Percentiles rank a stretch among this genome's conserved stretches.
phyloP scores from a whole-genome alignment of 2,888 invertebrate genomes.

The Idaea dimidiata region DNA sequence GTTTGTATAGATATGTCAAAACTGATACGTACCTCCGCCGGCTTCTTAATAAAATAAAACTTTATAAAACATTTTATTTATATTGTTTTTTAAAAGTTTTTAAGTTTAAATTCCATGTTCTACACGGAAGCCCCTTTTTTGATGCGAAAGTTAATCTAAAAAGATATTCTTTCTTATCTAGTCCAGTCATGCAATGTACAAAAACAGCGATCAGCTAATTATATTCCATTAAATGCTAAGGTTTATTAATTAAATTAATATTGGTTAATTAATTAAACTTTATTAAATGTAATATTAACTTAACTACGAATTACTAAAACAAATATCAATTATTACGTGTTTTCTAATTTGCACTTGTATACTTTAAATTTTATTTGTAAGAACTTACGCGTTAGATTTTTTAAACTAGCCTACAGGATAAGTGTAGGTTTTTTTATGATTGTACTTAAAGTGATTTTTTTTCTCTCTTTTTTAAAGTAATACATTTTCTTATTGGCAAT shows the following conservation, averaged over 20 bases:
- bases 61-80: no score
- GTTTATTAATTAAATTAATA: slow-evolving; percentile 30
- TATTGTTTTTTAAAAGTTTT: no score
- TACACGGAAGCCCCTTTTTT: no score
- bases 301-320: slow-evolving; percentile 10
- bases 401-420: slow-evolving; percentile 30
- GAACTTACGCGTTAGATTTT: slow-evolving; percentile 31
- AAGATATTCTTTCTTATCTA: background rate
- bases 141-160: no score
- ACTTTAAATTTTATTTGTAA: slow-evolving; percentile 31
- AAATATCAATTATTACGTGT: slow-evolving; percentile 16
- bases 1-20: no score
- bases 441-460: slow-evolving; percentile 68
- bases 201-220: slow-evolving; percentile 41
- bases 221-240: slow-evolving; percentile 47
- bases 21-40: no score
- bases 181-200: background rate
- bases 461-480: slow-evolving; percentile 53
- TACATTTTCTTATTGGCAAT: slow-evolving; percentile 67
- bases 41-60: no score
- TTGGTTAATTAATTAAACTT: slow-evolving; percentile 27
- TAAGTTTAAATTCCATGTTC: no score
- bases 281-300: slow-evolving; percentile 18
- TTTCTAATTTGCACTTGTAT: slow-evolving; percentile 19
- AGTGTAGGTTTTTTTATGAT: slow-evolving; percentile 53